These are phyloP conservation scores for Bombyx mori DNA, from an alignment of 1,140 invertebrate genomes.

Conservation along the genomic window ASM3026992v2 NC_085111.1:8644001-8644500, in stretches of 20 bases:
- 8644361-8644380: slow-evolving; percentile 38
- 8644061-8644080: slow-evolving; percentile 12
- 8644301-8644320: no score
- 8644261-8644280: no score
- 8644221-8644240: no score
- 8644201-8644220: no score
- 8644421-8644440: slow-evolving; percentile 70
- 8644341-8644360: no score
- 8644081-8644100: slow-evolving; percentile 1
- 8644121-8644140: no score
- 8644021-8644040: slow-evolving; percentile 66
- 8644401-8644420: slow-evolving; percentile 66
- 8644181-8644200: no score
- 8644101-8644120: not conserved
- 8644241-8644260: no score
- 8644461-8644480: slow-evolving; percentile 69
- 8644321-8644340: no score
- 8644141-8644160: no score
- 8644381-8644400: slow-evolving; percentile 48
- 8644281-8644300: no score
- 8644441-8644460: slow-evolving; percentile 65
- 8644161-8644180: no score
- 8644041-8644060: slow-evolving; percentile 50
- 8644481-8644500: slow-evolving; percentile 64
- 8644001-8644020: slow-evolving; percentile 66